These are phyloP conservation scores for Anabacerthia variegaticeps DNA, from an alignment of 2,797 vertebrate genomes.

Conservation along the genomic window DNA sequence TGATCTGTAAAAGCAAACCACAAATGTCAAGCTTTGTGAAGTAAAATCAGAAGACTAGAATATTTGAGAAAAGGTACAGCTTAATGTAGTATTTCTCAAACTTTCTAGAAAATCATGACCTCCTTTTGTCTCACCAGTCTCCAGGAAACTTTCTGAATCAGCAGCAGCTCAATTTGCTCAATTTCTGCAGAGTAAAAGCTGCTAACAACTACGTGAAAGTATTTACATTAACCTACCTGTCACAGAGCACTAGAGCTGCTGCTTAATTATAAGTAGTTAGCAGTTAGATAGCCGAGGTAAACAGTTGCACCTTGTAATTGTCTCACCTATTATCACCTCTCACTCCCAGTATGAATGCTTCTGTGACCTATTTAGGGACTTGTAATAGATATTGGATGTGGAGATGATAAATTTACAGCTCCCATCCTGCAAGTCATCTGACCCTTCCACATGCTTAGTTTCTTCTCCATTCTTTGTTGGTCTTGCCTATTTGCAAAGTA, in stretches of 20 bases:
- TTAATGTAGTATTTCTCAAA: conserved; percentile 21
- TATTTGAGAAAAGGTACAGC: not conserved
- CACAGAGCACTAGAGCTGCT: not conserved
- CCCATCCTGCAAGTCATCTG: not conserved
- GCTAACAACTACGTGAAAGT: not conserved
- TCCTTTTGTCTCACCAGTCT: not conserved
- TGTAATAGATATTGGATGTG: not conserved
- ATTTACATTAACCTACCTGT: not conserved
- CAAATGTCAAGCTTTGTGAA: conserved; percentile 16
- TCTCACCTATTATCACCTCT: not conserved
- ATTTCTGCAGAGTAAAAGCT: not conserved
- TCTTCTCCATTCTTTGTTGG: not conserved
- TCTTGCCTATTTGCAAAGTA: not conserved
- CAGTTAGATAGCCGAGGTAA: not conserved
- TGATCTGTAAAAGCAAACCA: conserved; percentile 36
- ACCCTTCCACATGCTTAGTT: not conserved
- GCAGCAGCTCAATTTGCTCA: not conserved
- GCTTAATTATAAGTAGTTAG: conserved; percentile 11
- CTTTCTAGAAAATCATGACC: not conserved
- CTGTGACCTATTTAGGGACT: not conserved
- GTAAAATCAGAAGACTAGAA: not conserved
- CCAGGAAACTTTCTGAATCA: conserved; percentile 3
- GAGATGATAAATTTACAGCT: not conserved
- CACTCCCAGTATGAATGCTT: not conserved
- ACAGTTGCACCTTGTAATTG: not conserved